Evolutionary conservation across 2,797 vertebrate genomes (phyloP).

Genomic region (Malurus leucopterus): DNA sequence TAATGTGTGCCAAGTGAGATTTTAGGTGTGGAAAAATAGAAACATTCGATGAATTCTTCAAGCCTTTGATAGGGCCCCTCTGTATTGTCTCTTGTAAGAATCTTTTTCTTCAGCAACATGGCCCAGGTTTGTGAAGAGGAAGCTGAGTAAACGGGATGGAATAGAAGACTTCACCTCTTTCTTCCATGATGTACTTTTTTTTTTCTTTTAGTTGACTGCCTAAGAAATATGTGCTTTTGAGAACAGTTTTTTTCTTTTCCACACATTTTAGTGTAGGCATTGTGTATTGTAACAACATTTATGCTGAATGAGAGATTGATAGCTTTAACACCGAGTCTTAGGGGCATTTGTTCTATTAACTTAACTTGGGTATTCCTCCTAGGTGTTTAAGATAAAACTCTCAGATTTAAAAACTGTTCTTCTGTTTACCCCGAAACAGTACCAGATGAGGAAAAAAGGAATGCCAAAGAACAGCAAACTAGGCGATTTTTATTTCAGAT

Average conservation of each 20-base stretch:
- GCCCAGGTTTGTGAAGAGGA: not conserved
- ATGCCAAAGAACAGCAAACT: not conserved
- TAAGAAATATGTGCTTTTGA: not conserved
- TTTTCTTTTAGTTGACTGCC: not conserved
- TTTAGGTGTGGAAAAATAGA: not conserved
- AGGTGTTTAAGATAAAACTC: not conserved
- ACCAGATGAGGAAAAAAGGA: not conserved
- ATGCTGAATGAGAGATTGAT: not conserved
- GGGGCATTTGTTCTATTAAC: not conserved
- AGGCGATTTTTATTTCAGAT: not conserved
- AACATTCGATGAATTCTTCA: not conserved
- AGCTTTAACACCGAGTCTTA: not conserved
- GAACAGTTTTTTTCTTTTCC: not conserved
- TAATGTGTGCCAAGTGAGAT: not conserved
- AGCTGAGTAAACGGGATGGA: not conserved
- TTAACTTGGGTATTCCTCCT: not conserved
- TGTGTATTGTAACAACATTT: not conserved
- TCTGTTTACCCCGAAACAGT: not conserved
- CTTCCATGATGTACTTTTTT: not conserved
- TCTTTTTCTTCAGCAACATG: not conserved
- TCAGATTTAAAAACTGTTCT: not conserved
- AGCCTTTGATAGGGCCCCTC: not conserved
- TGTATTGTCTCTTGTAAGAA: not conserved
- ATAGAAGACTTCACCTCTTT: not conserved
- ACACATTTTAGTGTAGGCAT: not conserved